phyloP scores from a whole-genome alignment of 1,140 invertebrate species.

The Pentalonia nigronervosa region DNA sequence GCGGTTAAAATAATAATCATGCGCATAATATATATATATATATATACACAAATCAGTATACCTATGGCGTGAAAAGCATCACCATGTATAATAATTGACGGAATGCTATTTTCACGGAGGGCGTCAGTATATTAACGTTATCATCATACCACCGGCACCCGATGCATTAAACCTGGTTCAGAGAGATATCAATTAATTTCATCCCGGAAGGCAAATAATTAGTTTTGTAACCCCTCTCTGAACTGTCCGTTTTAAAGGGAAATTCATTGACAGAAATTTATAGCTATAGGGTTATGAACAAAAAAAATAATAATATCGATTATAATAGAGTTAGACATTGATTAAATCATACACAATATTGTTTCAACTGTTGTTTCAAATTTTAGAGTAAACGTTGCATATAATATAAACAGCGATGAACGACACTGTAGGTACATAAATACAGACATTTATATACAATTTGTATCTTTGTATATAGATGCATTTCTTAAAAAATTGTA shows the following conservation, averaged over 20 bases:
- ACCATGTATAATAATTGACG: background rate
- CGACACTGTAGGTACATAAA: no score
- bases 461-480: background rate
- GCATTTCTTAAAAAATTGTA: background rate
- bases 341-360: background rate
- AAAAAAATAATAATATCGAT: background rate
- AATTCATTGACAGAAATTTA: constrained; percentile 18
- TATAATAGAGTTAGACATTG: background rate
- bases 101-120: constrained; percentile 15
- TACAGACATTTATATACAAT: background rate
- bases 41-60: background rate
- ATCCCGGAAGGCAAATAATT: constrained; percentile 50
- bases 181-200: constrained; percentile 53
- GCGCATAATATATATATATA: background rate
- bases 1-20: background rate
- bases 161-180: constrained; percentile 32
- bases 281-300: background rate
- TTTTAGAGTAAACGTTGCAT: background rate
- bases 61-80: background rate
- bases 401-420: background rate
- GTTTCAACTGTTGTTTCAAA: background rate
- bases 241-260: background rate
- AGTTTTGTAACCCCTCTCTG: constrained; percentile 38
- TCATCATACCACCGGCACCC: background rate
- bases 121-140: constrained; percentile 39